Evolutionary conservation across 1,140 invertebrate species (phyloP), one percentile per base, ranked within the genome.

Genomic region (Drosophila funebris): DNA sequence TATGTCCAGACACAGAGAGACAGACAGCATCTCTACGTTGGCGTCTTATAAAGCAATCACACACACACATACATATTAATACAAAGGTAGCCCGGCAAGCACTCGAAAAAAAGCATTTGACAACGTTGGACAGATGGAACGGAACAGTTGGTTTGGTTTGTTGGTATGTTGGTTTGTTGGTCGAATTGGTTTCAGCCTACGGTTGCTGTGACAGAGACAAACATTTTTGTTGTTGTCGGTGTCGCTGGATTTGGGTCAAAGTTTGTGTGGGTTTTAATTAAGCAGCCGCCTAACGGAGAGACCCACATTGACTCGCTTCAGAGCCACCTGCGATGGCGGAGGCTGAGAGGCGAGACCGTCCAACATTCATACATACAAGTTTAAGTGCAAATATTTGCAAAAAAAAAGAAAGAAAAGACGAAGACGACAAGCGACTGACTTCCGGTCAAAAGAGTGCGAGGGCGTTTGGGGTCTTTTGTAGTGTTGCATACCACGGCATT

Each of bases 241-340:
- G 60, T 48, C 29, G 29, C 52, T 56, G 48, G 78, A 88, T 88
- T 88, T 88, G 83, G 83, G 83, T 88, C 83, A 88, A 77, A 83
- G 58, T 73, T 73, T 88, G 83, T 79, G 83, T 88, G 76, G 83
- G 83, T 62, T 76, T 73, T 76, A 83, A 88, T 88, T 88, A 76
- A 82, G 64, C 73, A 69, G 72, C 54, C 58, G 74, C 62, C 57
- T 78, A 75, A 83, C 67, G 72, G 76, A 39, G 46, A 71, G 76
- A 64, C 67, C 80, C 67, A 76, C 79, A 72, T 53, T 39, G 27
- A 24, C 24, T 60, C 11, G 44, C 48, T 46, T 31, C 29, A 63
- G 33, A 82, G 37, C 39, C 37, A 37, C 71, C 63, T 64, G 36
- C 29, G 20, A 58, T 62, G 20, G 69, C 63, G 41, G 60, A 66